Evolutionary conservation across 2,797 vertebrate genomes (phyloP).

Genomic region (Crocodylus rhombifer): DNA sequence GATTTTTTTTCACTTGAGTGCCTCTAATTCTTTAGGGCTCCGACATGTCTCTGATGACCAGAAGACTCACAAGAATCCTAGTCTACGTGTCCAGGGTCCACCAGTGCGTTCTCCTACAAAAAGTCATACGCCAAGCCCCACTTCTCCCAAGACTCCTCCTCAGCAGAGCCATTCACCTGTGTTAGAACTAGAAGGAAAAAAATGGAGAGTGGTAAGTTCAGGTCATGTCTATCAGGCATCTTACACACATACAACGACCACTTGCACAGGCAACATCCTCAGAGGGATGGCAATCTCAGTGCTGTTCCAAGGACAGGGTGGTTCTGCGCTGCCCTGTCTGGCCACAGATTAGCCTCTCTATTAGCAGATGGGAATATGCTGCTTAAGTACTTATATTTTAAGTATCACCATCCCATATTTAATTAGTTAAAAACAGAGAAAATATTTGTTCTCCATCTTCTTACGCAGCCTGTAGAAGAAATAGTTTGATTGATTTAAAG

Average conservation of each 20-base stretch:
- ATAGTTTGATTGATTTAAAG: not conserved
- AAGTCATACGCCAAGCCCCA: conserved; percentile 73
- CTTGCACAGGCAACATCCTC: not conserved
- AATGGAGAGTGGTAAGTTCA: conserved; percentile 95
- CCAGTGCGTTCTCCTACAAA: conserved; percentile 80
- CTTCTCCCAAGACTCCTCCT: conserved; percentile 65
- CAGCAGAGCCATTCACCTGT: conserved; percentile 86
- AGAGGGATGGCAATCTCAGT: not conserved
- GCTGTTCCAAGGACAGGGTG: not conserved
- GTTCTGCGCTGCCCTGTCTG: not conserved
- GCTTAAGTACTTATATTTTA: not conserved
- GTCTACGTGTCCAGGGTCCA: conserved; percentile 83
- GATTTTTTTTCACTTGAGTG: not conserved
- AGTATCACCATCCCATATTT: rapidly evolving
- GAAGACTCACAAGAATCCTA: conserved; percentile 95
- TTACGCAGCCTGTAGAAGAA: not conserved
- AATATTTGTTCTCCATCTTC: not conserved
- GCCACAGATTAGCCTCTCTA: not conserved
- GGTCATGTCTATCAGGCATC: not conserved
- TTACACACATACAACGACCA: not conserved
- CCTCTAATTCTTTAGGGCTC: conserved; percentile 82
- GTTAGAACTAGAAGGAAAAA: conserved; percentile 96
- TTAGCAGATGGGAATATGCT: not conserved
- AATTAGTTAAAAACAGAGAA: not conserved
- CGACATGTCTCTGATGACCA: conserved; percentile 91